Conservation (phyloP, 2,888 invertebrate species). For the Calephelis perditalis region DNA sequence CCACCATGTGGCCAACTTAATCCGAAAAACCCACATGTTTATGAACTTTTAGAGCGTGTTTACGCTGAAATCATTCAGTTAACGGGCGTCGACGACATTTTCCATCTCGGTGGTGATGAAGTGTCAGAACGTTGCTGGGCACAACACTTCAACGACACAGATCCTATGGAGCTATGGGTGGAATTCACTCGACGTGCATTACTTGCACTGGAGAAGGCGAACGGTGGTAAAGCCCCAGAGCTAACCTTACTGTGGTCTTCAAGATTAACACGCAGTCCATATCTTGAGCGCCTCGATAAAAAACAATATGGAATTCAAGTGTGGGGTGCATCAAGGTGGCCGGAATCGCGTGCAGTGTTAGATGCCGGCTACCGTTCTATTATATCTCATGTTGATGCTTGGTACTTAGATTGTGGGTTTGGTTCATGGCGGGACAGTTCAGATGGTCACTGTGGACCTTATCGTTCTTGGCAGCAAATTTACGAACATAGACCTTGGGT, state of each 20-base stretch:
- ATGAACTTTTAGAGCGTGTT: conserved; percentile 83
- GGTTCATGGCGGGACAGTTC: conserved; percentile 91
- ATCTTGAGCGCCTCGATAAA: conserved; percentile 77
- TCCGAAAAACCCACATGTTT: conserved; percentile 88
- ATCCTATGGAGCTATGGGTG: conserved; percentile 87
- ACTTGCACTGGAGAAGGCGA: conserved; percentile 79
- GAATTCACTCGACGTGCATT: conserved; percentile 85
- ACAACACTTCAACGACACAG: conserved; percentile 85
- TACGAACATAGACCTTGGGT: conserved; percentile 91
- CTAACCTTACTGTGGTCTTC: conserved; percentile 86
- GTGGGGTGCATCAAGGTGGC: conserved; percentile 91
- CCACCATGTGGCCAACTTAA: conserved; percentile 93
- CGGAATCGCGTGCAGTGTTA: conserved; percentile 86
- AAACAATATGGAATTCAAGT: conserved; percentile 83
- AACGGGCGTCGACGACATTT: conserved; percentile 86
- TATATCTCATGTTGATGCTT: conserved; percentile 91
- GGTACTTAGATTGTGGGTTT: conserved; percentile 93
- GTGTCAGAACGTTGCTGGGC: conserved; percentile 90
- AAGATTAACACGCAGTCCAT: conserved; percentile 84
- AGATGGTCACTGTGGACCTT: conserved; percentile 92
- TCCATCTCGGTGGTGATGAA: conserved; percentile 91
- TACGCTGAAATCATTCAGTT: conserved; percentile 86
- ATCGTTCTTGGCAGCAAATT: conserved; percentile 91
- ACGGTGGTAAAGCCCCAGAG: conserved; percentile 76
- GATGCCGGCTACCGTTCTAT: conserved; percentile 88